Conservation (phyloP, 1,140 invertebrate species). For the Babylonia areolata region DNA sequence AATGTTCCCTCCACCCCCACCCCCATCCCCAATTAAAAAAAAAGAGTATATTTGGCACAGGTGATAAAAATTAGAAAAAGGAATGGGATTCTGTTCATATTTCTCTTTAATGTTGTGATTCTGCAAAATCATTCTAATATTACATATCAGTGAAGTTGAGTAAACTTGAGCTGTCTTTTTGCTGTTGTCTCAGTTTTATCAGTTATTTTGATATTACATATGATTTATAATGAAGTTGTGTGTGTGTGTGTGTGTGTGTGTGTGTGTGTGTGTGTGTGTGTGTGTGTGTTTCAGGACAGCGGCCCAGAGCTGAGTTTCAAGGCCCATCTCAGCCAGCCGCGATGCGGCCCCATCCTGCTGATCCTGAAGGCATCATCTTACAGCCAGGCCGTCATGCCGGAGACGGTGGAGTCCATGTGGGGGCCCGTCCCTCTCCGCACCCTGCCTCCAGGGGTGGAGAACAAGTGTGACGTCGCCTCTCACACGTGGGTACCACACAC, state of each 20-base stretch:
- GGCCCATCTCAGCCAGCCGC: constrained; percentile 2
- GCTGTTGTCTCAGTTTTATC: too few relatives aligned
- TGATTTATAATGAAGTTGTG: too few relatives aligned
- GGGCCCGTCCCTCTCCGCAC: constrained; percentile 68
- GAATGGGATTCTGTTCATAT: too few relatives aligned
- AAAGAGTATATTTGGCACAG: too few relatives aligned
- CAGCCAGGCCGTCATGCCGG: constrained; percentile 69
- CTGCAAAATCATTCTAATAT: too few relatives aligned
- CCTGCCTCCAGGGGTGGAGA: constrained; percentile 61
- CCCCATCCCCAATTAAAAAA: too few relatives aligned
- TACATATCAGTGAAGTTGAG: too few relatives aligned
- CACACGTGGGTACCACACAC: constrained; percentile 65
- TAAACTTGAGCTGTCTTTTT: too few relatives aligned
- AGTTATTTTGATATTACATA: too few relatives aligned
- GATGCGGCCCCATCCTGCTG: constrained; percentile 48
- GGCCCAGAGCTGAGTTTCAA: constrained; percentile 31
- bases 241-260: neutral
- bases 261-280: constrained; percentile 5
- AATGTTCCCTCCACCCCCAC: too few relatives aligned
- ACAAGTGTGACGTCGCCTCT: constrained; percentile 70
- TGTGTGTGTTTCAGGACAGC: constrained; percentile 27
- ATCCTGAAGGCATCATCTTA: constrained; percentile 53
- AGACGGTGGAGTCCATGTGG: constrained; percentile 69
- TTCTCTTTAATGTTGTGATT: too few relatives aligned
- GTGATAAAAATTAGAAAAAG: too few relatives aligned